Evolutionary conservation across 2,888 invertebrate genomes (phyloP).

Genomic region (Platycheirus albimanus): DNA sequence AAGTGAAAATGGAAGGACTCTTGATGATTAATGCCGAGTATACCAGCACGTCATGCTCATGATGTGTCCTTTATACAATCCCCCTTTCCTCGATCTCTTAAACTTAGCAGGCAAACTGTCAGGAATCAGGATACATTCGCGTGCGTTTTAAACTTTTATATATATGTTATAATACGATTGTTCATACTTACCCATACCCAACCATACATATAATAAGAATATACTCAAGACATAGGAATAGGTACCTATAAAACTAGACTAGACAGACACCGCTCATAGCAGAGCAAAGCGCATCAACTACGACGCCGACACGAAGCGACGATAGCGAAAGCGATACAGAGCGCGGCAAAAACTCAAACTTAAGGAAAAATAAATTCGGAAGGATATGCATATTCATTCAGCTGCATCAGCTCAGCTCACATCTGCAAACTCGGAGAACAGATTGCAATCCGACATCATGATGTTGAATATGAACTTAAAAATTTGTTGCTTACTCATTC

Average conservation of each 20-base stretch:
- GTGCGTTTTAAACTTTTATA: constrained; percentile 60
- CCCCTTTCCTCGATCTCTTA: constrained; percentile 4
- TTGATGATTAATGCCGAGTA: constrained; percentile 66
- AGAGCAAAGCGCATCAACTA: neutral
- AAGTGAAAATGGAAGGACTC: constrained; percentile 64
- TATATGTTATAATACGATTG: constrained; percentile 58
- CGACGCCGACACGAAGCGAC: too few relatives aligned
- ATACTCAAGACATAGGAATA: neutral
- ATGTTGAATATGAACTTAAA: constrained; percentile 60
- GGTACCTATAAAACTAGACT: constrained; percentile 14
- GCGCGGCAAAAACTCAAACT: constrained; percentile 14
- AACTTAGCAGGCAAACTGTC: constrained; percentile 47
- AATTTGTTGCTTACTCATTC: constrained; percentile 55
- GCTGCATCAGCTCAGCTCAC: constrained; percentile 66
- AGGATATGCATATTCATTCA: constrained; percentile 63
- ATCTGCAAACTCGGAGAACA: constrained; percentile 57
- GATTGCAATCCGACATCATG: constrained; percentile 42
- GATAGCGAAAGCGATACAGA: neutral
- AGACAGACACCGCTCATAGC: constrained; percentile 4
- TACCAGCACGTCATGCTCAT: constrained; percentile 43
- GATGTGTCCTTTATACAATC: constrained; percentile 8
- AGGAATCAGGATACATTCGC: constrained; percentile 53
- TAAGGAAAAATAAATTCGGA: constrained; percentile 49
- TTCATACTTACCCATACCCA: constrained; percentile 64
- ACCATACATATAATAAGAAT: constrained; percentile 28